Evolutionary conservation across 2,113 vertebrate genomes (phyloP), one percentile per base, ranked within the genome.

Genomic region (Axis porcinus): DNA sequence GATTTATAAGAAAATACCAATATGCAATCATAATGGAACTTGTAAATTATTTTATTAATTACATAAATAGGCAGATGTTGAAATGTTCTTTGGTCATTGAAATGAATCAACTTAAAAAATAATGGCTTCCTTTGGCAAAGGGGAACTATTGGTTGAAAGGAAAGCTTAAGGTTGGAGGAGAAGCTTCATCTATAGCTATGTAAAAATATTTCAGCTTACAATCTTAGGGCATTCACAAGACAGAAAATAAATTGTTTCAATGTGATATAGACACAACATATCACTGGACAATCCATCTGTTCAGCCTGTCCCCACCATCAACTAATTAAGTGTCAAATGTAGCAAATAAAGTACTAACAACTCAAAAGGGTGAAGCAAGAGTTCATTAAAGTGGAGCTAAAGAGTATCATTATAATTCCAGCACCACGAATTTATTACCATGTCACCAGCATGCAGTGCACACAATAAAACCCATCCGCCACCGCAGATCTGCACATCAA

Each of bases 301-400:
- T 79, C 36, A 81, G 93, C 74, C 57, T 88, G 94, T 76, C 79
- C 45, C 2, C 67, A 79, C 91, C 2, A 45, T 94, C 33, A 93
- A 25, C 9, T 95, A 98, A 45, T 96, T 93, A 58, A 97, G 52
- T 52, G 79, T 33, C 91, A 85, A 85, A 74, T 76, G 78, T 58
- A 81, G 95, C 43, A 98, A 98, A 96, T 91, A 96, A 91, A 98
- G 96, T 82, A 84, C 5, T 94, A 87, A 92, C 40, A 92, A 86
- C 50, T 87, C 57, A 74, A 97, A 97, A 93, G 55, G 11, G 43
- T 96, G 13, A 12, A 97, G 15, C 82, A 40, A 96, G 76, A 62
- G 81, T 94, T 95, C 86, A 94, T 95, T 97, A 90, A 47, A 97
- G 43, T 60, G 17, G n/a, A 97, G 30, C 62, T 97, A 96, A 95